Base-by-base conservation (phyloP, 2,797 vertebrate species). In the Macropodus opercularis region DNA sequence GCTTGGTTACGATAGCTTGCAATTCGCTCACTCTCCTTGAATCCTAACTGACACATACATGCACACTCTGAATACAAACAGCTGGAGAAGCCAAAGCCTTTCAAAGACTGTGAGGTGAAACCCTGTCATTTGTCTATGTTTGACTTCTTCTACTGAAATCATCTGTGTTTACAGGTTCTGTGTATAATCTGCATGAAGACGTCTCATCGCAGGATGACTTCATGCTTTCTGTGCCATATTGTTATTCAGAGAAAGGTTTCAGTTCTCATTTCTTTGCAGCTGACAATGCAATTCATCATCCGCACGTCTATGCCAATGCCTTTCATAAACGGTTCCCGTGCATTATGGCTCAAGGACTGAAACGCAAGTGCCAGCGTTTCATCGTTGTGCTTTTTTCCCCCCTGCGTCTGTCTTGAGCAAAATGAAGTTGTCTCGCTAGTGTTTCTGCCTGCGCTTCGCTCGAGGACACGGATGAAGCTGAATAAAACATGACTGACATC, bases 231-330 rank as follows among this genome's bases (percentile, higher is more conserved):
- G 18, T 54, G 53, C 31, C 35, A 40, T 38, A 60, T 63, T 83
- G 50, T 77, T 69, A 78, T 56, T 65, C 52, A 57, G 46, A 62
- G 43, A 63, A 63, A 78, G 35, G 40, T 62, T 87, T 84, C 57
- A 74, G 72, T 84, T 85, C 60, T 82, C 67, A 83, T 84, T 89
- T 85, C 57, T 75, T 81, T 19, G 17, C 61, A 32, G 73, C 43
- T 80, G 80, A 87, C 85, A 84, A 78, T n/a, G n/a, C 56, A 71
- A 90, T 88, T 87, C 79, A 85, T 89, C 85, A 87, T 78, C 79
- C 5, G 27, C 64, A 59, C 56, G 68, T 83, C 78, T 73, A 32
- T 41, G 34, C n/a, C 48, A 80, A 62, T 61, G 42, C 61, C 61
- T 79, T 83, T 74, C 81, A 62, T 81, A 73, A 83, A 84, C 74